Evolutionary conservation across 1,140 invertebrate genomes (phyloP), one percentile per base, ranked within the genome.

Genomic region (Luehdorfia chinensis): DNA sequence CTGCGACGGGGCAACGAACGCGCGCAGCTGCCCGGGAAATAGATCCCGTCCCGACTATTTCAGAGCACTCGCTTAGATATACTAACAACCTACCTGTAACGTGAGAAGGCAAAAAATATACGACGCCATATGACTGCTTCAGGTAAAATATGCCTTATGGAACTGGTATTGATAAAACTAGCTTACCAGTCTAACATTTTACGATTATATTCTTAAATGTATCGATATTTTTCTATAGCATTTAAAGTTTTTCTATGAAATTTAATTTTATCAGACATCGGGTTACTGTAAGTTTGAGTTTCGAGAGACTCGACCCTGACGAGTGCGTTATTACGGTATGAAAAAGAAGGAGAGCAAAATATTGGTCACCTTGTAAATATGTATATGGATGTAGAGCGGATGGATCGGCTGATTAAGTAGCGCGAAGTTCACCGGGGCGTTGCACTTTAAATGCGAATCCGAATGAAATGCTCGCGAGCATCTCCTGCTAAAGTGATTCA

Each of bases 11-110:
- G 79, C 83, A 84, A 84, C 76, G 83, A 78, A 78, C 79, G 76
- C 72, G 47, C 58, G 70, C 79, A 84, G 77, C 79, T 84, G 79
- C 75, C 69, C 71, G 76, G 75, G 74, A 81, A 85, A 85, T 81
- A 80, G 75, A 84, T 81, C 76, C 77, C 74, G 78, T 77, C 76
- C 56, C 68, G 75, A 80, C 81, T 86, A 86, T 86, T 86, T 84
- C 83, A 86, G 79, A 83, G 72, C 66, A 56, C 64, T 64, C 60
- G 69, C 67, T 75, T 70, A 75, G 74, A 67, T 69, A 47, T 61
- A 39, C 37, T 59, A 56, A 66, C 64, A 55, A 60, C 57, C 62
- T 60, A 71, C 72, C 66, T 71, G 75, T 75, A 79, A 66, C 62
- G 57, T 67, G 69, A 74, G 69, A 69, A 58, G 47, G 25, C 46